Conservation (phyloP, 2,888 invertebrate species). For the Syrista parreyssii region DNA sequence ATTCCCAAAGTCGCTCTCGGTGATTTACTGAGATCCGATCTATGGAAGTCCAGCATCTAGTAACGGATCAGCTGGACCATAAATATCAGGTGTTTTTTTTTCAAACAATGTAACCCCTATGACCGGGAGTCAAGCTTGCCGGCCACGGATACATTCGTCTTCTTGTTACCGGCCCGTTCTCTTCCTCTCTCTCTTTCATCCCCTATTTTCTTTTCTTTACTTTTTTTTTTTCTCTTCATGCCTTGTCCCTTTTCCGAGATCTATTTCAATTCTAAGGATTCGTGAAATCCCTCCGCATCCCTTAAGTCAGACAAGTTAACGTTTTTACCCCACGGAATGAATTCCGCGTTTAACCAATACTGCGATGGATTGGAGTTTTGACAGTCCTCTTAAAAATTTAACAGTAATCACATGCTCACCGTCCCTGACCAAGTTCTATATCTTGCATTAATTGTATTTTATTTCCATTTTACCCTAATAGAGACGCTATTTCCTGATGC, state of each 20-base stretch:
- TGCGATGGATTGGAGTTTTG: neutral
- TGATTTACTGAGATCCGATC: conserved; percentile 54
- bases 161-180: conserved; percentile 32
- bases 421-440: neutral
- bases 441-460: neutral
- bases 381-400: neutral
- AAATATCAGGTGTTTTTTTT: conserved; percentile 50
- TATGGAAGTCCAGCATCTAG: conserved; percentile 33
- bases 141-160: conserved; percentile 41
- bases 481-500: neutral
- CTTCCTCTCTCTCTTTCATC: neutral
- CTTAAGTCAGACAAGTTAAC: neutral
- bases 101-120: conserved; percentile 34
- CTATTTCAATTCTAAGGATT: conserved; percentile 51
- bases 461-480: neutral
- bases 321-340: too few relatives aligned
- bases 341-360: neutral
- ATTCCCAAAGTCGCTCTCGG: conserved; percentile 27
- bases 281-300: conserved; percentile 27
- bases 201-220: conserved; percentile 20
- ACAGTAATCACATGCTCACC: neutral
- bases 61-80: conserved; percentile 55
- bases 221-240: neutral
- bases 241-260: conserved; percentile 19
- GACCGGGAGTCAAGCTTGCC: conserved; percentile 38